phyloP scores from a whole-genome alignment of 2,888 invertebrate species.

The Agrilus mali region DNA sequence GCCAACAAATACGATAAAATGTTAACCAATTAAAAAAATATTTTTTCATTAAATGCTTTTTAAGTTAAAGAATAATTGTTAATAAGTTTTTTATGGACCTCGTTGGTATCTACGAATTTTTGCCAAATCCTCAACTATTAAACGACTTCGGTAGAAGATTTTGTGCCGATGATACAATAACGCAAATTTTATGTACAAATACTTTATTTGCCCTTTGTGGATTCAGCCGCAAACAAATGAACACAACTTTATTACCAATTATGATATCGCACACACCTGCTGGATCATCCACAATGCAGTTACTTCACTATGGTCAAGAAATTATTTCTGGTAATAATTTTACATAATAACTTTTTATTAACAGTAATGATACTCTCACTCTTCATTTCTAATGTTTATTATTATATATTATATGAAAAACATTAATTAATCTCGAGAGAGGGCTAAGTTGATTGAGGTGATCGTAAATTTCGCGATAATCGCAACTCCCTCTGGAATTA shows the following conservation, averaged over 20 bases:
- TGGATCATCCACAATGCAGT: conserved; percentile 15
- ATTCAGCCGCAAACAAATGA: conserved; percentile 42
- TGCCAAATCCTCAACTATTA: conserved; percentile 43
- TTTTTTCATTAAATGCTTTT: no score
- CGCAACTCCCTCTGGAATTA: no score
- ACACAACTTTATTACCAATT: conserved; percentile 24
- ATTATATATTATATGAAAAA: no score
- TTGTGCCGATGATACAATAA: conserved; percentile 43
- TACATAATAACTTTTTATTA: no score
- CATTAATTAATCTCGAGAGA: no score
- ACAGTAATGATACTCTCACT: no score
- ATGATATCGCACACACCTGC: conserved; percentile 16
- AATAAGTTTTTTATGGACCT: conserved; percentile 32
- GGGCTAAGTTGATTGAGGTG: no score
- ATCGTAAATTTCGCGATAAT: no score
- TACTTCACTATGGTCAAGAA: conserved; percentile 16
- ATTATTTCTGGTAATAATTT: conserved; percentile 10
- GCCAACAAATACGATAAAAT: no score
- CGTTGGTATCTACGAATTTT: conserved; percentile 47
- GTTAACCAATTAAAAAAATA: no score
- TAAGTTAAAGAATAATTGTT: conserved; percentile 15
- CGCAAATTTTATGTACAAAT: conserved; percentile 50
- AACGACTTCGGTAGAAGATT: conserved; percentile 38
- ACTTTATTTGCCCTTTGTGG: conserved; percentile 53
- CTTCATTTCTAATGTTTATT: no score